These are phyloP conservation scores for Callionymus lyra DNA, from an alignment of 2,113 vertebrate species.

Conservation along the genomic window DNA sequence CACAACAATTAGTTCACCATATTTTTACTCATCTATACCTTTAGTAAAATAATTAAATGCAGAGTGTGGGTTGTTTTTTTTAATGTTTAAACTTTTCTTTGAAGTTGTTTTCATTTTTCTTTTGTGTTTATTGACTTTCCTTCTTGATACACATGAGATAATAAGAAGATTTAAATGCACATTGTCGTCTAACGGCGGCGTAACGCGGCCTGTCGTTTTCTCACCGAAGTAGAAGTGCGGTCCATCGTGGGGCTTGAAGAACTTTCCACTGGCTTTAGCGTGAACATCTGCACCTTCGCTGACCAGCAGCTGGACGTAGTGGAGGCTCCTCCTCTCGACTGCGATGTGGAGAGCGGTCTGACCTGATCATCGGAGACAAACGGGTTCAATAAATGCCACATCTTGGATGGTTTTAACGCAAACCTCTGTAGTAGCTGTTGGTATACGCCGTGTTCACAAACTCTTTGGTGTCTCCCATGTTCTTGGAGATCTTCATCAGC, in stretches of 20 bases:
- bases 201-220: no score
- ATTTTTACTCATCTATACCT: no score
- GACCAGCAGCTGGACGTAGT: slow-evolving; percentile 78
- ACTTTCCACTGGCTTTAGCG: slow-evolving; percentile 80
- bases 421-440: slow-evolving; percentile 84
- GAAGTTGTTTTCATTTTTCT: no score
- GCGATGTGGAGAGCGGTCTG: slow-evolving; percentile 93
- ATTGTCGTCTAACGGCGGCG: no score
- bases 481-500: slow-evolving; percentile 78
- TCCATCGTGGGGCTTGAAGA: slow-evolving; percentile 82
- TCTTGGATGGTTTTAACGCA: background rate
- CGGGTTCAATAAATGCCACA: background rate
- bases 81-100: no score
- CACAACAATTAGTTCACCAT: no score
- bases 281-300: slow-evolving; percentile 85
- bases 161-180: no score
- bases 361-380: no score
- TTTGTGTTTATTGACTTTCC: no score
- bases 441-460: slow-evolving; percentile 84
- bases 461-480: slow-evolving; percentile 71
- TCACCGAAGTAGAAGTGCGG: slow-evolving; percentile 92
- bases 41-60: no score
- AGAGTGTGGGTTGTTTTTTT: no score
- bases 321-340: slow-evolving; percentile 84
- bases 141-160: no score